Conservation (phyloP, 2,888 invertebrate genomes). For the Parthenolecanium corni region DNA sequence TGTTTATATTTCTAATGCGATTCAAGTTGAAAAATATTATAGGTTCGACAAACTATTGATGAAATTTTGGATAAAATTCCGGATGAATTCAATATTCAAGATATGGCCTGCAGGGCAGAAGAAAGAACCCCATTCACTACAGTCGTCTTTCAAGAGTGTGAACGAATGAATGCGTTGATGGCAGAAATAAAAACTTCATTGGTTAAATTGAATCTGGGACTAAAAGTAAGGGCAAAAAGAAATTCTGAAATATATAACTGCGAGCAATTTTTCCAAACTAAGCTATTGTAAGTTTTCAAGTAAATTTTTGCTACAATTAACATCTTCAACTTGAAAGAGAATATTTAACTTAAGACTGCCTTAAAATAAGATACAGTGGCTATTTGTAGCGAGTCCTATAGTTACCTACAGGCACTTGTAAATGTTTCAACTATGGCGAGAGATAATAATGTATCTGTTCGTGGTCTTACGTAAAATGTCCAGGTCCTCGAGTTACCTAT, state of each 20-base stretch:
- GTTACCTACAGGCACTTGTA: no score
- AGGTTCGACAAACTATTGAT: slow-evolving; percentile 65
- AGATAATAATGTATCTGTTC: no score
- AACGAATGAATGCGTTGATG: slow-evolving; percentile 83
- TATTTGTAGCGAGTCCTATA: no score
- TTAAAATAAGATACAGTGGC: no score
- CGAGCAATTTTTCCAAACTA: not conserved
- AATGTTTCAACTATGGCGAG: no score
- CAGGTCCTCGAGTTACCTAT: no score
- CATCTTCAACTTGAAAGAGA: not conserved
- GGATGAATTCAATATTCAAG: slow-evolving; percentile 72
- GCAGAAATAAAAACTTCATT: slow-evolving; percentile 68
- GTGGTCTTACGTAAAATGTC: no score
- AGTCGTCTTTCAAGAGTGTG: slow-evolving; percentile 87
- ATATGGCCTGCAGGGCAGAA: slow-evolving; percentile 75
- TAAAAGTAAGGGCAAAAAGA: slow-evolving; percentile 64
- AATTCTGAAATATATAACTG: no score
- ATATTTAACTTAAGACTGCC: no score
- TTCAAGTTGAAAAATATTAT: slow-evolving; percentile 26
- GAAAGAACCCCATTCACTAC: slow-evolving; percentile 84
- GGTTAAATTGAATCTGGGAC: slow-evolving; percentile 72
- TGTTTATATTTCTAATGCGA: slow-evolving; percentile 12
- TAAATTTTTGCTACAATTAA: not conserved
- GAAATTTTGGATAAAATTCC: slow-evolving; percentile 81
- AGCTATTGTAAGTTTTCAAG: not conserved